Percentiles rank a stretch among this genome's conserved stretches.
phyloP scores from a whole-genome alignment of 2,888 invertebrate species.

The Rhaphigaster nebulosa region DNA sequence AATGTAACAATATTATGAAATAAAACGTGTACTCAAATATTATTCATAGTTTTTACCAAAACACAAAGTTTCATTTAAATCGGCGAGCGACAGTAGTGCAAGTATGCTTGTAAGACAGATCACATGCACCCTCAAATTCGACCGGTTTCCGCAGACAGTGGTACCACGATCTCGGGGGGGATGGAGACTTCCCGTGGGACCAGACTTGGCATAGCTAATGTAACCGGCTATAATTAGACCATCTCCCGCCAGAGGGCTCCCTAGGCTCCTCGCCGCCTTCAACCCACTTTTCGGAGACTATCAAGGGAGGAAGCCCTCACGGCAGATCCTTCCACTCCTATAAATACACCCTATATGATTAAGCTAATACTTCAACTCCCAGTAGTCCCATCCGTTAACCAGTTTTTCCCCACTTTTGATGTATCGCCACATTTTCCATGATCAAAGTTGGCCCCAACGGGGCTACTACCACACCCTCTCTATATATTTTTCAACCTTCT shows the following conservation, averaged over 20 bases:
- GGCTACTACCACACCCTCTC: neutral
- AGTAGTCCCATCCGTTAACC: slow-evolving; percentile 12
- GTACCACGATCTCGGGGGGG: neutral
- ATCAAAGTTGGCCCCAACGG: slow-evolving; percentile 12
- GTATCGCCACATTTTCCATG: slow-evolving; percentile 25
- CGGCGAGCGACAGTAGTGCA: neutral
- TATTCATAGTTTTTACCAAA: neutral
- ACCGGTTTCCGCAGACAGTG: neutral
- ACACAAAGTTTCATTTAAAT: neutral
- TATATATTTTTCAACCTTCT: slow-evolving; percentile 31
- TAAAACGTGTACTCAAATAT: no score
- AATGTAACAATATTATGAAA: no score
- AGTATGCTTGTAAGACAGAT: neutral
- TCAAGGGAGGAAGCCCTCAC: neutral
- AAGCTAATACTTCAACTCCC: slow-evolving; percentile 43
- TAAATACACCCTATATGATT: slow-evolving; percentile 41
- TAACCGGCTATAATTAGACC: slow-evolving; percentile 16
- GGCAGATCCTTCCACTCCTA: slow-evolving; percentile 13
- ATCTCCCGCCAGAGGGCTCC: slow-evolving; percentile 20
- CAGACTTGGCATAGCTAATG: slow-evolving; percentile 16
- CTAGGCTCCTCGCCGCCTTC: neutral
- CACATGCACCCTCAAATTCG: neutral
- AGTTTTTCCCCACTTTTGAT: slow-evolving; percentile 41
- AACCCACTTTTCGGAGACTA: slow-evolving; percentile 25
- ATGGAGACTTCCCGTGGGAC: neutral